phyloP scores from a whole-genome alignment of 2,888 invertebrate species.

The Seira musarum region DNA sequence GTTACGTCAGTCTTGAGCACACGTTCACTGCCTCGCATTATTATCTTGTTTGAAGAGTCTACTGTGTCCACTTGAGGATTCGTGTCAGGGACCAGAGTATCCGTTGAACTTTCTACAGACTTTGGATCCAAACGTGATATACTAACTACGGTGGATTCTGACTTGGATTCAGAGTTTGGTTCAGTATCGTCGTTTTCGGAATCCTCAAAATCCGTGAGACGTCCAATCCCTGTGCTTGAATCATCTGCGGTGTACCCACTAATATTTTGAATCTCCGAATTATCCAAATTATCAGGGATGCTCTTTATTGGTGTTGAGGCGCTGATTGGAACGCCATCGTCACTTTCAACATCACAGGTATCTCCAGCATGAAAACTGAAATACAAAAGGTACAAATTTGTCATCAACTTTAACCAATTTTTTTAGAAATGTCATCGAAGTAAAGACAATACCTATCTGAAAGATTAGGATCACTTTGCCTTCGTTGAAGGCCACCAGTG shows the following conservation, averaged over 20 bases:
- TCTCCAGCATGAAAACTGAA: conserved; percentile 51
- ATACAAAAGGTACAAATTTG: neutral
- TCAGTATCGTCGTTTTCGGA: conserved; percentile 69
- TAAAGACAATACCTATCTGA: conserved; percentile 78
- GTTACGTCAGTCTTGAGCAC: conserved; percentile 41
- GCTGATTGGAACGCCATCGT: conserved; percentile 22
- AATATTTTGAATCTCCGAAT: conserved; percentile 8
- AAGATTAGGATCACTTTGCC: conserved; percentile 90
- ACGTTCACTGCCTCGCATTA: conserved; percentile 20
- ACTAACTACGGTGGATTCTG: conserved; percentile 63
- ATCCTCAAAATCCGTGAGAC: conserved; percentile 70
- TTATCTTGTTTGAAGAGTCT: neutral
- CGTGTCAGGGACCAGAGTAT: conserved; percentile 73
- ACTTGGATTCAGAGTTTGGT: conserved; percentile 65
- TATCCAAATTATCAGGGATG: neutral
- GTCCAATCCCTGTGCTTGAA: conserved; percentile 47
- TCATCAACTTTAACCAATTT: neutral
- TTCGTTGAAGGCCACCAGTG: conserved; percentile 75
- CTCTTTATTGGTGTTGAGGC: conserved; percentile 32
- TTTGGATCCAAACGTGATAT: conserved; percentile 57
- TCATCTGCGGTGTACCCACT: conserved; percentile 40
- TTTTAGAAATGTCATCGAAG: neutral
- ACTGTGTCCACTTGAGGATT: conserved; percentile 19
- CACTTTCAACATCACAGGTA: conserved; percentile 22
- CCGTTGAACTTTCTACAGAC: conserved; percentile 75